These are phyloP conservation scores for Drosophila jambulina DNA, from an alignment of 1,140 invertebrate genomes.

Conservation along the genomic window DNA sequence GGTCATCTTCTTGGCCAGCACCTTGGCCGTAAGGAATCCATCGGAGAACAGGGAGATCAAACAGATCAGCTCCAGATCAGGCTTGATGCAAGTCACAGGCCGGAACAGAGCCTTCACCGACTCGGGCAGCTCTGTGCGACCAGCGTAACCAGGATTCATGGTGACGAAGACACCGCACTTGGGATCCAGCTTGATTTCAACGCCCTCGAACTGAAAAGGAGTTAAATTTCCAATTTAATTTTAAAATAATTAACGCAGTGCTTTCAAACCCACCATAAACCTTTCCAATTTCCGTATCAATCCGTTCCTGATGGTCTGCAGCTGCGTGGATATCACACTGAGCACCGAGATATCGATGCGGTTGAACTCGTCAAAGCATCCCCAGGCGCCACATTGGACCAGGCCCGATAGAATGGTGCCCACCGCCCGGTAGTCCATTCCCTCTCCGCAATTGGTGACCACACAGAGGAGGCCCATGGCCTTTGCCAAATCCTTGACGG, in stretches of 20 bases:
- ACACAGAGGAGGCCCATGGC: constrained; percentile 94
- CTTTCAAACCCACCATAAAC: constrained; percentile 88
- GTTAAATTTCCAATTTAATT: too few species aligned
- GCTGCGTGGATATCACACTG: constrained; percentile 95
- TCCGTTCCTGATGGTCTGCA: constrained; percentile 94
- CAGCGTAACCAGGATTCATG: constrained; percentile 97
- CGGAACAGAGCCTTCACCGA: constrained; percentile 96
- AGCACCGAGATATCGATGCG: constrained; percentile 95
- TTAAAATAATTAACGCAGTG: not conserved
- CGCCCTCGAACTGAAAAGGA: constrained; percentile 90
- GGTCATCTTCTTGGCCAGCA: constrained; percentile 96
- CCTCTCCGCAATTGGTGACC: constrained; percentile 96
- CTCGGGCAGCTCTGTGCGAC: constrained; percentile 95
- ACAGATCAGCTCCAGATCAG: constrained; percentile 95
- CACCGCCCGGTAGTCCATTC: constrained; percentile 95
- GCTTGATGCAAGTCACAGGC: constrained; percentile 95
- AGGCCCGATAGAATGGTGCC: constrained; percentile 93
- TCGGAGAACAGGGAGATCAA: constrained; percentile 96
- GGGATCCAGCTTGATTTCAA: constrained; percentile 92
- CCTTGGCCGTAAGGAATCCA: constrained; percentile 94
- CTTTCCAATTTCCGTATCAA: constrained; percentile 90
- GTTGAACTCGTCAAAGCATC: constrained; percentile 97
- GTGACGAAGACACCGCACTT: constrained; percentile 97
- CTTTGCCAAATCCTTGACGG: constrained; percentile 95
- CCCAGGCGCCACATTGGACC: constrained; percentile 92